phyloP scores from a whole-genome alignment of 2,113 vertebrate genomes.

The Hystrix brachyura region DNA sequence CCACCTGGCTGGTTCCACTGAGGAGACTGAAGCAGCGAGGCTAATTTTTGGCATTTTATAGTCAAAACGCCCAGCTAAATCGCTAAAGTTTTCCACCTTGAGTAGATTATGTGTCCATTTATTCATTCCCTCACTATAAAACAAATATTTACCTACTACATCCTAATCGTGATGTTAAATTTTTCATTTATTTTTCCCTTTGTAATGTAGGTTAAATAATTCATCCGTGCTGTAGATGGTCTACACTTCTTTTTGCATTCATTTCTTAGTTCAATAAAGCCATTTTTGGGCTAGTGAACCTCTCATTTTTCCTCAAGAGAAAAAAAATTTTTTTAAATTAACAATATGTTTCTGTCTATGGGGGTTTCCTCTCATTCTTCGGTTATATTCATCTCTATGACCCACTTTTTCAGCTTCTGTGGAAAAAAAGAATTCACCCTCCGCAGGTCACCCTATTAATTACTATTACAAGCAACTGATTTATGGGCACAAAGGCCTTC shows the following conservation, averaged over 20 bases:
- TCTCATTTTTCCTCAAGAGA: slow-evolving; percentile 17
- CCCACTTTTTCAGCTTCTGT: slow-evolving; percentile 22
- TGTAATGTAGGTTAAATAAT: slow-evolving; percentile 21
- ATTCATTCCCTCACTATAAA: not conserved
- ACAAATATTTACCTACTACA: not conserved
- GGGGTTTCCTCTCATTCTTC: slow-evolving; percentile 11
- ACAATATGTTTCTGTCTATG: not conserved
- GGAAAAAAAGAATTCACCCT: slow-evolving; percentile 49
- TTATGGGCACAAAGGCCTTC: slow-evolving; percentile 29
- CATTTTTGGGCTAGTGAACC: not conserved
- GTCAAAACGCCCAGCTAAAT: not conserved
- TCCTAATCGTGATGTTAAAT: not conserved
- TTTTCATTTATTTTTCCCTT: not conserved
- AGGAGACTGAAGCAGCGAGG: not conserved
- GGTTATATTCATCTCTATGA: slow-evolving; percentile 2
- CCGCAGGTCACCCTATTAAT: slow-evolving; percentile 39
- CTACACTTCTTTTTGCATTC: not conserved
- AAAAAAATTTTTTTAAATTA: not conserved
- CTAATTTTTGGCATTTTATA: not conserved
- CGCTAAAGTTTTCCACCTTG: not conserved
- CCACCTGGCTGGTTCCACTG: not conserved
- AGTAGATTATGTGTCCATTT: not conserved
- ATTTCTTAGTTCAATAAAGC: not conserved
- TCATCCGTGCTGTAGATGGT: not conserved
- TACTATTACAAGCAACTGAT: slow-evolving; percentile 48